Evolutionary conservation across 2,888 invertebrate genomes (phyloP).

Genomic region (Lapara coniferarum): DNA sequence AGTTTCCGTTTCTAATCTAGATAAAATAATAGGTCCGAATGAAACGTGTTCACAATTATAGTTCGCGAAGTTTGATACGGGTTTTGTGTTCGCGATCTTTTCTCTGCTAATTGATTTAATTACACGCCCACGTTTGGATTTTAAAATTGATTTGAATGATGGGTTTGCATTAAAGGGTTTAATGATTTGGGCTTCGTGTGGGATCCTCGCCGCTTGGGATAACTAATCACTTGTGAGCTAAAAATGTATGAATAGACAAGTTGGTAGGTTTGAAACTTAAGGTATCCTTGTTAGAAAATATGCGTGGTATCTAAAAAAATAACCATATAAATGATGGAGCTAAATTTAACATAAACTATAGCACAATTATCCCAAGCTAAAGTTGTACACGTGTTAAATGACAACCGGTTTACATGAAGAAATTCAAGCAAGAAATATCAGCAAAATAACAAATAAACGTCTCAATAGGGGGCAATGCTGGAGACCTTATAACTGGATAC

Average conservation of each 20-base stretch:
- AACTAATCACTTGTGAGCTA: not conserved
- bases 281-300: no score
- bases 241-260: not conserved
- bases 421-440: no score
- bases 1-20: slow-evolving; percentile 37
- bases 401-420: no score
- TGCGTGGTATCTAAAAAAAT: no score
- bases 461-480: no score
- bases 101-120: slow-evolving; percentile 19
- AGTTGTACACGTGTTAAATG: no score
- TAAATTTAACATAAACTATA: no score
- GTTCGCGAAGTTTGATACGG: slow-evolving; percentile 28
- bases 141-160: slow-evolving; percentile 19
- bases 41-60: slow-evolving; percentile 47
- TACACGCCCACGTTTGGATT: not conserved
- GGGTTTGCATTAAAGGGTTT: not conserved
- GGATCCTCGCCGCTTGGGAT: not conserved
- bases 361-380: no score
- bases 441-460: no score
- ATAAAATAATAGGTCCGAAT: slow-evolving; percentile 40
- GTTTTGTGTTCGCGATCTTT: slow-evolving; percentile 19
- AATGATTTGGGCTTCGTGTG: slow-evolving; percentile 15
- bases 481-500: no score
- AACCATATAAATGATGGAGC: no score
- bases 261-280: not conserved